Base-by-base conservation (phyloP, 2,797 vertebrate species). In the Microcaecilia unicolor region DNA sequence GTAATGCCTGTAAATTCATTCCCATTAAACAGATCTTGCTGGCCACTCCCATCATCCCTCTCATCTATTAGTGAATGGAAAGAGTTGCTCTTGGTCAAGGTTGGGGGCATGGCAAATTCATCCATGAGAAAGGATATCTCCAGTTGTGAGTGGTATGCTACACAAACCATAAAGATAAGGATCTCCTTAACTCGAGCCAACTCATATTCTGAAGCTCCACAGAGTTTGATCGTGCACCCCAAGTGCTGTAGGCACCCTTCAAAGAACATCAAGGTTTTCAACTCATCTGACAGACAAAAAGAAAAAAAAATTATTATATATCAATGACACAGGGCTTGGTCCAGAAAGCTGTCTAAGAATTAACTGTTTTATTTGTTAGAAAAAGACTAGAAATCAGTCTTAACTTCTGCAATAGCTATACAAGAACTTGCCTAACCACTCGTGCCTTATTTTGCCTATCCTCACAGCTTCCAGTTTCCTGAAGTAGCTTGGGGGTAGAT, bases 61-160 rank as follows among this genome's bases (percentile, higher is more conserved):
- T 77, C 85, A 37, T 96, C 93, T 47, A 92, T 80, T 44, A 97
- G 74, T 47, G 84, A 91, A 11, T 88, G 86, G 54, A 96, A 89
- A 3, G 91, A 93, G 31, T 76, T 37, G 34, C 78, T 91, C 46
- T 86, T 87, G 9, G 74, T 54, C 36, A 93, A 53, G 23, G 82
- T 90, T 18, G 96, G 96, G 1, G 95, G 96, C 96, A 98, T 98
- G 20, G 96, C 95, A 45, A 99, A 99, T 56, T 99, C 96, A 29
- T 99, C 96, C 96, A 99, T 99, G 41, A 99, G 92, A 61, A 99
- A 98, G n/a, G 95, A 98, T 48, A 98, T 97, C 73, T 99, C 96
- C 36, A 99, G 76, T 60, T 97, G 95, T 10, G 91, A 99, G 80
- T 99, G 96, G 65, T 99, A 98, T 32, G 95, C 96, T 45, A 97